Base-by-base conservation (phyloP, 2,888 invertebrate species). In the Aphidius colemani region DNA sequence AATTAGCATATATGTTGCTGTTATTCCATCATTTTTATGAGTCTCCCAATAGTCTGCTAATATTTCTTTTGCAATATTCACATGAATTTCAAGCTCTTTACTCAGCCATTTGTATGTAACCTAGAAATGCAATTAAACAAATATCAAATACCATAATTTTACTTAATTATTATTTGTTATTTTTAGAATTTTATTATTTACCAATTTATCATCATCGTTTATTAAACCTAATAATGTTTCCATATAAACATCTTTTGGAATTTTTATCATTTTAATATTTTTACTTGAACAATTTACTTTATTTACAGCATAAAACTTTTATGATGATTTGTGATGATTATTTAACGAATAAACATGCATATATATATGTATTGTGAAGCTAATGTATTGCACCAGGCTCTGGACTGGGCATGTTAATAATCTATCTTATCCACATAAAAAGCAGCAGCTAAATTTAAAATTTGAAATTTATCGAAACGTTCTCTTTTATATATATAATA, bases 71-170 rank as follows among this genome's bases (percentile, higher is more conserved):
- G 84, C 80, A 9, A 78, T 48, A 67, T 84, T 84, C 3, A 84
- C 83, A 66, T 84, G 84, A 46, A 85, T 71, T 64, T 81, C 80
- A 1, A 84, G 68, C 56, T 80, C 77, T 63, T 82, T 82, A 66
- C 84, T 83, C 41, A 84, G 70, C 80, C 81, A 83, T 72, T 83
- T 83, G 67, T 84, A 85, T 0, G 84, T 84, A 3, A 85, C 83
- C 85, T 85, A 63, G 1, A 49, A 10, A 13, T 11, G 3, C n/a
- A 13, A n/a, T n/a, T 2, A n/a, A 6, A 46, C 1, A n/a, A n/a
- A 46, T 46, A 2, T n/a, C 7, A 4, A 10, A 10, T 11, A 30
- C 40, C 11, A 7, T 30, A 7, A 30, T 7, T 43, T 44, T 39
- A 13, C 49, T n/a, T 43, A 8, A 53, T 6, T 49, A 45, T 48